Evolutionary conservation across 2,797 vertebrate genomes (phyloP), one percentile per base, ranked within the genome.

Genomic region (Cheirogaleus major): DNA sequence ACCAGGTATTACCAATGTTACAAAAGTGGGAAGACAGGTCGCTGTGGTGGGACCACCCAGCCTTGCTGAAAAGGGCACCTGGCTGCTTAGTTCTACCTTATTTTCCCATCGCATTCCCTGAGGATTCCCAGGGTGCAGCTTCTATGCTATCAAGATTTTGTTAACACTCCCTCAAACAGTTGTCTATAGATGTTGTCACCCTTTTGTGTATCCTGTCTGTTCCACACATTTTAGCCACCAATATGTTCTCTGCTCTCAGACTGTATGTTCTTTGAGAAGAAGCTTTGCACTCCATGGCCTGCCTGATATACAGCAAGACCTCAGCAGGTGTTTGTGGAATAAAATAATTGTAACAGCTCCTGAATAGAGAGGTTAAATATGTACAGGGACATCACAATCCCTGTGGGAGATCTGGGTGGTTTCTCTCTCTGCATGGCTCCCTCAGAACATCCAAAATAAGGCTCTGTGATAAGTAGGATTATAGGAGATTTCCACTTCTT

Each of bases 11-110:
- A 61, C 2, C 9, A 55, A 22, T 38, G 1, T 43, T 7, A 41
- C 70, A 41, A 30, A 72, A 27, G 20, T 48, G 27, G 27, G 8
- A 23, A 41, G 72, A 72, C 43, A 61, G 45, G 55, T 55, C 63
- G 15, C 45, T 48, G 27, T 0, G 1, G 3, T 32, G 30, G 23
- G 59, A 18, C 9, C 7, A 27, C 45, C 52, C 57, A 3, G 32
- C 55, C 45, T 38, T 15, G 32, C 32, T 57, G 20, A 3, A 55
- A 23, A 48, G 55, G 38, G 25, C 0, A 6, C 41, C 10, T 15
- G 10, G 32, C n/a, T 12, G n/a, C 43, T 50, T 41, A 50, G 15
- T 50, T 73, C 50, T 38, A 22, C 41, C 0, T 9, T 69, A 17
- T 50, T 25, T 50, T 35, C 72, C 45, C 5, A 6, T 41, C 10